These are phyloP conservation scores for Ptilodon capucinus DNA, from an alignment of 2,888 invertebrate genomes.

Conservation along the genomic window DNA sequence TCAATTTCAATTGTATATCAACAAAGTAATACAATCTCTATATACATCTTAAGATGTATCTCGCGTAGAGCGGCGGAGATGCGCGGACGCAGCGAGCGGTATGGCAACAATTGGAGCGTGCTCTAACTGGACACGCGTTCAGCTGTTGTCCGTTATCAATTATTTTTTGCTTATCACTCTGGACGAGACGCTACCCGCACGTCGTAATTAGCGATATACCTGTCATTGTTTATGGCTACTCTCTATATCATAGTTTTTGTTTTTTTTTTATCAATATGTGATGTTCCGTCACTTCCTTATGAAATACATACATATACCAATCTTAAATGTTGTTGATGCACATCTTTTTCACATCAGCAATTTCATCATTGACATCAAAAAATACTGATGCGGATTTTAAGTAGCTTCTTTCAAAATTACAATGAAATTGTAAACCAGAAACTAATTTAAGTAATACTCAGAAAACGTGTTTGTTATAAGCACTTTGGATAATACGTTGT, in stretches of 20 bases:
- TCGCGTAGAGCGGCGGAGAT: slow-evolving; percentile 25
- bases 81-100: slow-evolving; percentile 40
- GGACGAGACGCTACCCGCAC: slow-evolving; percentile 28
- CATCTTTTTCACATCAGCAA: too few relatives aligned
- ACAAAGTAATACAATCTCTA: neutral
- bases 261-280: too few relatives aligned
- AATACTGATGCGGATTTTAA: too few relatives aligned
- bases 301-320: too few relatives aligned
- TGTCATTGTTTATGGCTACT: slow-evolving; percentile 9
- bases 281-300: too few relatives aligned
- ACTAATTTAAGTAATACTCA: too few relatives aligned
- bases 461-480: too few relatives aligned
- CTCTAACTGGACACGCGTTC: slow-evolving; percentile 60
- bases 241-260: slow-evolving; percentile 8
- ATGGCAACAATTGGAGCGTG: slow-evolving; percentile 62
- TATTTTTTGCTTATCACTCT: slow-evolving; percentile 41
- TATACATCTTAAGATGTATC: neutral
- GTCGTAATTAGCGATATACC: slow-evolving; percentile 15
- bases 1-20: neutral
- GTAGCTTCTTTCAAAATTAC: too few relatives aligned
- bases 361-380: too few relatives aligned
- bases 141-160: slow-evolving; percentile 46
- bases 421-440: too few relatives aligned
- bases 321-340: too few relatives aligned
- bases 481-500: too few relatives aligned